These are phyloP conservation scores for Luidia sarsii DNA, from an alignment of 53 echinoderm and acorn worm species.

Conservation along the genomic window DNA sequence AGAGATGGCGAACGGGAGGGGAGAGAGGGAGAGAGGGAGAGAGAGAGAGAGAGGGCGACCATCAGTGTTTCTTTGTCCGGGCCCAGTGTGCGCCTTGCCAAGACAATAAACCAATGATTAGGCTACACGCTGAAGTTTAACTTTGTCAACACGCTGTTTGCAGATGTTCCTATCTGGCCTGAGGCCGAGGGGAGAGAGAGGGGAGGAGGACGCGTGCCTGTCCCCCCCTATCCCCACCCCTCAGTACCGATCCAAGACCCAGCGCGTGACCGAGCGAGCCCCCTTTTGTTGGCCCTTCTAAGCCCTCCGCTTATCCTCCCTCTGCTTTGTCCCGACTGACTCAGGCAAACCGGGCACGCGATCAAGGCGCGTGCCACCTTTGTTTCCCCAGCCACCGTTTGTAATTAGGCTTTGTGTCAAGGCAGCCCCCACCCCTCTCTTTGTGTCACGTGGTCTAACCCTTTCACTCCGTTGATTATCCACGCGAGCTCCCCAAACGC, in stretches of 20 bases:
- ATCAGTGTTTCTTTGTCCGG: slow-evolving; percentile 32
- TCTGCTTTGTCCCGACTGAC: slow-evolving; percentile 50
- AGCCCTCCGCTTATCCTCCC: slow-evolving; percentile 46
- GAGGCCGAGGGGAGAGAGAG: slow-evolving; percentile 41
- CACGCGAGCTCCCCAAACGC: slow-evolving; percentile 21
- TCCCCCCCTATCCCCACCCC: no score
- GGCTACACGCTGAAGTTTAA: slow-evolving; percentile 57
- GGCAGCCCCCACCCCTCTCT: no score
- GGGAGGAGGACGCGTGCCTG: slow-evolving; percentile 55
- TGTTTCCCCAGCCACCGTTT: slow-evolving; percentile 52
- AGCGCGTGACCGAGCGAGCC: slow-evolving; percentile 44
- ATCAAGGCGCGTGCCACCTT: slow-evolving; percentile 51
- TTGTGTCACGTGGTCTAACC: slow-evolving; percentile 41
- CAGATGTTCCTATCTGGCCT: slow-evolving; percentile 52
- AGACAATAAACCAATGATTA: slow-evolving; percentile 39
- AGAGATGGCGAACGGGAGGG: slow-evolving; percentile 7
- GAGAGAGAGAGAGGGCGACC: slow-evolving; percentile 34
- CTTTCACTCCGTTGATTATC: slow-evolving; percentile 23
- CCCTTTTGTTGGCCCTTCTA: slow-evolving; percentile 31
- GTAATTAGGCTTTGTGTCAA: slow-evolving; percentile 53
- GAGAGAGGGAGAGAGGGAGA: slow-evolving; percentile 8
- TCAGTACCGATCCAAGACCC: slow-evolving; percentile 44
- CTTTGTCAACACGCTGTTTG: slow-evolving; percentile 61
- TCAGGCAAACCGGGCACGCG: slow-evolving; percentile 42
- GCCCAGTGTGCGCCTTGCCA: slow-evolving; percentile 39